Conservation (phyloP, 2,797 vertebrate genomes). For the Bothrops alternatus region DNA sequence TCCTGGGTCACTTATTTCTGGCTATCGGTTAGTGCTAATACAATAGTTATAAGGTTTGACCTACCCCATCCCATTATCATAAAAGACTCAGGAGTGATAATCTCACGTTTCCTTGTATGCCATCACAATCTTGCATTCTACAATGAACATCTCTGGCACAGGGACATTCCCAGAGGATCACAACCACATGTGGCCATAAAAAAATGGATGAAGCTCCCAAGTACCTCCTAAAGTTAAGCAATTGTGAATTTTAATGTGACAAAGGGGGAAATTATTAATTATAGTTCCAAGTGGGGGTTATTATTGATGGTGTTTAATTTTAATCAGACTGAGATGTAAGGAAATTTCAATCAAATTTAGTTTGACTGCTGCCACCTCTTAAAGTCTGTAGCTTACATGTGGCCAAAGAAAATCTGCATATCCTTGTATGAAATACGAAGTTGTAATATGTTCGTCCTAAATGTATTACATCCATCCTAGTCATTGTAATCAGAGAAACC, state of each 20-base stretch:
- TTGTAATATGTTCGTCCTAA: background rate
- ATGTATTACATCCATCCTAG: background rate
- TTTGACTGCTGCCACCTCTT: background rate
- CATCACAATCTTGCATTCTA: background rate
- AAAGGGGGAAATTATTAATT: background rate
- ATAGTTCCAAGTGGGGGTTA: background rate
- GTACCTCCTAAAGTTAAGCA: background rate
- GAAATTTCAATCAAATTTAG: background rate
- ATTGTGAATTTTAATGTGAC: background rate
- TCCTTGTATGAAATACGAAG: background rate
- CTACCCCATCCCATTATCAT: background rate
- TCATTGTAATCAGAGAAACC: background rate
- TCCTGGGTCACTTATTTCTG: background rate
- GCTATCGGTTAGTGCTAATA: background rate
- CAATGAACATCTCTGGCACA: background rate
- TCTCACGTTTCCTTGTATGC: background rate
- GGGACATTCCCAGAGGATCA: background rate
- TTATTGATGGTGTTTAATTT: background rate
- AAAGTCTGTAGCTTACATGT: background rate
- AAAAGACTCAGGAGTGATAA: background rate
- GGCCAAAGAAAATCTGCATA: background rate
- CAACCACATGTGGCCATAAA: background rate
- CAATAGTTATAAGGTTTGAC: background rate
- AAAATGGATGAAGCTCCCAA: background rate
- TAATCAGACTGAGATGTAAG: background rate